A percentile compares a stretch with the other conserved stretches of the same genome.
These are phyloP conservation scores for Congeria kusceri DNA, from an alignment of 2,888 invertebrate species.

Conservation along the genomic window DNA sequence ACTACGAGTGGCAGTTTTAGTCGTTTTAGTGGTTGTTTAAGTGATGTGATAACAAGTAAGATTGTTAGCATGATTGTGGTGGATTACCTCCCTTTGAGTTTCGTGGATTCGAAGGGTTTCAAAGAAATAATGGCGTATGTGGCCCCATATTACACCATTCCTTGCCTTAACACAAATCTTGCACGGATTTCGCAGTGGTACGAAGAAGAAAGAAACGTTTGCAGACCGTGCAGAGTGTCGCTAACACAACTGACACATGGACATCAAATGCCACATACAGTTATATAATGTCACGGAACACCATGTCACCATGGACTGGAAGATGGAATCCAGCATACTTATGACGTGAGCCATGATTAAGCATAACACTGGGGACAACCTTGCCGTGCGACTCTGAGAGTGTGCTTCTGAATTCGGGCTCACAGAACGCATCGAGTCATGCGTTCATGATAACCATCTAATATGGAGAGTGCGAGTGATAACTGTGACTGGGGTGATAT, in stretches of 20 bases:
- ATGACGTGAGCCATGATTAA: conserved; percentile 18
- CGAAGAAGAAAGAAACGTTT: conserved; percentile 11
- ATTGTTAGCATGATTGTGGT: conserved; percentile 4
- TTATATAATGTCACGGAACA: conserved; percentile 34
- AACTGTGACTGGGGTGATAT: conserved; percentile 28
- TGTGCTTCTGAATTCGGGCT: conserved; percentile 28
- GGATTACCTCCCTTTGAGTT: conserved; percentile 9
- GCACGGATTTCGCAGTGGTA: conserved; percentile 20
- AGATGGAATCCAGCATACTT: conserved; percentile 9
- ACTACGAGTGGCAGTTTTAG: not conserved
- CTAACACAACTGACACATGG: conserved; percentile 28
- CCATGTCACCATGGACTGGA: conserved; percentile 5
- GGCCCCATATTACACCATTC: conserved; percentile 19
- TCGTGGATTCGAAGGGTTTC: conserved; percentile 16
- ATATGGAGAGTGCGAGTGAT: conserved; percentile 29
- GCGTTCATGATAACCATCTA: conserved; percentile 44
- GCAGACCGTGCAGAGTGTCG: not conserved
- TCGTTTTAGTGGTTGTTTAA: not conserved
- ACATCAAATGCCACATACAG: conserved; percentile 27
- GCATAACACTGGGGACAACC: conserved; percentile 12
- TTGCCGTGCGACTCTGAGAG: not conserved
- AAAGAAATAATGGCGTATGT: conserved; percentile 6
- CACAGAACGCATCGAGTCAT: conserved; percentile 18
- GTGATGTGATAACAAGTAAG: not conserved
- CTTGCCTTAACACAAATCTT: conserved; percentile 13